A percentile compares a stretch with the other conserved stretches of the same genome.
Evolutionary conservation across 2,113 vertebrate species (phyloP).

Genomic region (Spizaetus ornatus): DNA sequence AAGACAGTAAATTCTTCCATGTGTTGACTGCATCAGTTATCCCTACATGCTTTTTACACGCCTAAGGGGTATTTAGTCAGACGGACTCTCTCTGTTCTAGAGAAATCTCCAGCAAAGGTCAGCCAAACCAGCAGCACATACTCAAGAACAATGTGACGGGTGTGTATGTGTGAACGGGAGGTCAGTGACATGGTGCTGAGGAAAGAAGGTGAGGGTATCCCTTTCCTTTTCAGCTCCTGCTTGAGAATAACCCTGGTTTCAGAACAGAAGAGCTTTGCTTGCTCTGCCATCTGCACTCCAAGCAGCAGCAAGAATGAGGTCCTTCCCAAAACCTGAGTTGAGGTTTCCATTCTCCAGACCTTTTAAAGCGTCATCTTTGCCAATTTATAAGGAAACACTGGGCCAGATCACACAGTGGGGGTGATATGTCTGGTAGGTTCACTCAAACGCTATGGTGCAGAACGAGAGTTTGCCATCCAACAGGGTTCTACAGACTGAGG

Average conservation of each 20-base stretch:
- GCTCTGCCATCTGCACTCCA: background rate
- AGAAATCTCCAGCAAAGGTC: background rate
- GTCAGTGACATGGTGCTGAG: background rate
- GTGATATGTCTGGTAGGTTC: background rate
- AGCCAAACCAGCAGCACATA: background rate
- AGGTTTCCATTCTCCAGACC: background rate
- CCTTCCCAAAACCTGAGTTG: background rate
- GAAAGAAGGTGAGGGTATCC: background rate
- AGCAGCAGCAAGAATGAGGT: background rate
- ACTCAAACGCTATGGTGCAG: background rate
- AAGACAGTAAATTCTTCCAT: constrained; percentile 45
- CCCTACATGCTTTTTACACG: background rate
- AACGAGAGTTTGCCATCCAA: background rate
- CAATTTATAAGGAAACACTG: background rate
- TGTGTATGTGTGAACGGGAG: background rate
- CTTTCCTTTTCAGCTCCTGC: background rate
- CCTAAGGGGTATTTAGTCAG: background rate
- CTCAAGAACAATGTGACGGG: background rate
- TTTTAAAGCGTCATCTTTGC: background rate
- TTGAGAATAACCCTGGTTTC: background rate
- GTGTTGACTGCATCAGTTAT: background rate
- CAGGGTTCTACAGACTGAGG: background rate
- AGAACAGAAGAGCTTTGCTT: background rate
- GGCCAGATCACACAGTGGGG: background rate
- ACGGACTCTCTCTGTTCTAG: background rate